A percentile compares a stretch with the other conserved stretches of the same genome.
Evolutionary conservation across 2,797 vertebrate genomes (phyloP).

Genomic region (Acanthis flammea): DNA sequence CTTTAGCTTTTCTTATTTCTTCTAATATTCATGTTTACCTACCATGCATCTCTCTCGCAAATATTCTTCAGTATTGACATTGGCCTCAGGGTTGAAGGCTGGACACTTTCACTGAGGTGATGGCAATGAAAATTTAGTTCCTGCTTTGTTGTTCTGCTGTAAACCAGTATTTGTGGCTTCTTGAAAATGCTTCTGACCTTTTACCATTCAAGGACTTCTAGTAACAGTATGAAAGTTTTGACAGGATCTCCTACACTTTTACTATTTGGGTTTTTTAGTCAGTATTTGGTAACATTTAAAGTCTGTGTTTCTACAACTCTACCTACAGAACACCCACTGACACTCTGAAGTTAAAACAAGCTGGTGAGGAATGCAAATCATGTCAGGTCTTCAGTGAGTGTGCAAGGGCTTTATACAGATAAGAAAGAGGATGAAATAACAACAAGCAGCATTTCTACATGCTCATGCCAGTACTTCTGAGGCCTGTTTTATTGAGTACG

Average conservation of each 20-base stretch:
- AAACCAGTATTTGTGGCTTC: not conserved
- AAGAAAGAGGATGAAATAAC: not conserved
- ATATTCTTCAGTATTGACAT: not conserved
- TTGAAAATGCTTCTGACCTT: not conserved
- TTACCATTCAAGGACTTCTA: not conserved
- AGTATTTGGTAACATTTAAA: not conserved
- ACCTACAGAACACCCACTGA: not conserved
- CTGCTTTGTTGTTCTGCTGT: not conserved
- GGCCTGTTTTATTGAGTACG: not conserved
- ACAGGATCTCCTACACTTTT: not conserved
- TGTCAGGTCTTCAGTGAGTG: not conserved
- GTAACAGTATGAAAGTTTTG: not conserved
- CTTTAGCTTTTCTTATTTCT: not conserved
- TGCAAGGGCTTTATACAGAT: not conserved
- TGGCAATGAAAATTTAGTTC: not conserved
- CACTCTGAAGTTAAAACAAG: not conserved
- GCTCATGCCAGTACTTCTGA: not conserved
- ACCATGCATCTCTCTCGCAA: accelerated
- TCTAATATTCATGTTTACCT: not conserved
- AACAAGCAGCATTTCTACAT: not conserved
- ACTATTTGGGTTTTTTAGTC: not conserved
- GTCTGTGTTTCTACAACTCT: not conserved
- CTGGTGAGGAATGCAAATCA: not conserved
- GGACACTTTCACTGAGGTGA: not conserved
- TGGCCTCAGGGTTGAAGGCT: not conserved